Evolutionary conservation across 2,113 vertebrate genomes (phyloP), one percentile per base, ranked within the genome.

Genomic region (Phocoena sinus): DNA sequence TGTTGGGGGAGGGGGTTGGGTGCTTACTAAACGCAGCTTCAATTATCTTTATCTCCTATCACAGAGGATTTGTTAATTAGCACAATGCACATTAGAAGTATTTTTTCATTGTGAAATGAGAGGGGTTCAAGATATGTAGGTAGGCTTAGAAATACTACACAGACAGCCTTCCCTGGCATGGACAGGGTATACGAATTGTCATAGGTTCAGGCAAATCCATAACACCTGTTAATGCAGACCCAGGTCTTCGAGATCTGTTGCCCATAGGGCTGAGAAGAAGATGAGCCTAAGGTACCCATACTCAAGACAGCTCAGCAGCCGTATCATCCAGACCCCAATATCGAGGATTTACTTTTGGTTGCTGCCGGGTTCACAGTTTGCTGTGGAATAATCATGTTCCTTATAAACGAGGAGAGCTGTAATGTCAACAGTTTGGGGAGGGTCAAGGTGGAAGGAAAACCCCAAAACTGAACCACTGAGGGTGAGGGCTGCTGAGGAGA

Each of bases 1-100:
- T 28, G 7, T 25, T 0, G 0, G 13, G 6, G 28, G 21, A n/a
- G 5, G 17, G 38, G 2, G 17, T 8, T 8, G 5, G 15, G 21
- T 84, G 47, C n/a, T 89, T 95, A 25, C 56, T 73, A 67, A 11
- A 47, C 8, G 25, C 60, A 84, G 15, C n/a, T 70, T 95, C 25
- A 10, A 7, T 60, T 67, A 1, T 63, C 63, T 85, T 79, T 71
- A 44, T 73, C 36, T 71, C 33, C 4, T 62, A 31, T 36, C 63
- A 73, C 20, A 53, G 68, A 97, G 10, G 38, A 67, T 79, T 79
- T 79, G 10, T 87, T 81, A 41, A 58, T 84, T 82, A 85, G 67
- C 9, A 1, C 38, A 53, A 82, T 47, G 25, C 15, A 77, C 20
- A 23, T 53, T 70, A 79, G 58, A 95, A 94, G 79, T 92, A 36